These are phyloP conservation scores for Polylopha cassiicola DNA, from an alignment of 2,888 invertebrate genomes.

Conservation along the genomic window DNA sequence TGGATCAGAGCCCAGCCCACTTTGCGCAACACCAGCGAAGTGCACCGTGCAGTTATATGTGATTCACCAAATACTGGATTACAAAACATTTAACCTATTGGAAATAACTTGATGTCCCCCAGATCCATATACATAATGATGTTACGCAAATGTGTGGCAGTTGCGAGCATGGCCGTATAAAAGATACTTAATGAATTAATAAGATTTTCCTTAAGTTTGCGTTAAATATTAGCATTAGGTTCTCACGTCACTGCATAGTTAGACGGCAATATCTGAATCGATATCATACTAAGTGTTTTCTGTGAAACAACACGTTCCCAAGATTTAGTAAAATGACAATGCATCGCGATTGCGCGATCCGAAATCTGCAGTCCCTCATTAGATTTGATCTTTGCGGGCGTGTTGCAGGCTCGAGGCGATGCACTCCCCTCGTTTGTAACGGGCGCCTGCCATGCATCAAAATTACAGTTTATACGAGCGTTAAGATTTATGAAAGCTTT, in stretches of 20 bases:
- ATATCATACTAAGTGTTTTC: too few species aligned
- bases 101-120: slow-evolving; percentile 14
- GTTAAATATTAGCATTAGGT: too few species aligned
- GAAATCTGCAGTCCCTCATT: slow-evolving; percentile 51
- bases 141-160: slow-evolving; percentile 6
- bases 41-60: slow-evolving; percentile 36
- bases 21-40: slow-evolving; percentile 48
- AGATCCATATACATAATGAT: slow-evolving; percentile 20
- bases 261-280: too few species aligned
- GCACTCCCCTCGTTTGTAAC: slow-evolving; percentile 31
- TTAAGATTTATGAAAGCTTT: slow-evolving; percentile 39
- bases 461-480: slow-evolving; percentile 5
- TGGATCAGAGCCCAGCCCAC: slow-evolving; percentile 45
- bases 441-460: slow-evolving; percentile 25
- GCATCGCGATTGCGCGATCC: slow-evolving; percentile 40
- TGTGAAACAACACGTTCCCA: slow-evolving; percentile 42
- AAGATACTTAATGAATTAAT: neutral
- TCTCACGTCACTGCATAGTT: too few species aligned
- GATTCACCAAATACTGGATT: slow-evolving; percentile 32
- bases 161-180: neutral
- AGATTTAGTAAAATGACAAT: slow-evolving; percentile 45
- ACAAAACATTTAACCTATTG: slow-evolving; percentile 15
- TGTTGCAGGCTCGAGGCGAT: slow-evolving; percentile 31
- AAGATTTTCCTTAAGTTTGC: neutral
- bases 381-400: slow-evolving; percentile 52